Conservation (phyloP, 2,888 invertebrate genomes). For the Leptothorax acervorum region DNA sequence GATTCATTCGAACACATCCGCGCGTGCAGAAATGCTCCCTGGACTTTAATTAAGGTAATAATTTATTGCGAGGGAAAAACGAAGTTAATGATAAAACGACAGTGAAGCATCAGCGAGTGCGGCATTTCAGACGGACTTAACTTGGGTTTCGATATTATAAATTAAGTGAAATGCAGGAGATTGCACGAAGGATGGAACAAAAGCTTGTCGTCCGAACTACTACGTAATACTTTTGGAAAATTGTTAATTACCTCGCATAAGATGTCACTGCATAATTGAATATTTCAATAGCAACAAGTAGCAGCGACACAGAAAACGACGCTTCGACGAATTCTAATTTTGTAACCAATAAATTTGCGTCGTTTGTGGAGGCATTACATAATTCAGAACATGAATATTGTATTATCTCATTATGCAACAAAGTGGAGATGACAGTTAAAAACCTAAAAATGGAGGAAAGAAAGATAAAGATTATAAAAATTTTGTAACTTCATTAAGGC, state of each 20-base stretch:
- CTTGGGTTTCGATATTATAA: constrained; percentile 8
- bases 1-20: constrained; percentile 55
- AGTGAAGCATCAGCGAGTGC: constrained; percentile 10
- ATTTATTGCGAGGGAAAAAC: constrained; percentile 45
- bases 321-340: constrained; percentile 12
- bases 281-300: constrained; percentile 42
- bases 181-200: not conserved
- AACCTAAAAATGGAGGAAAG: not conserved
- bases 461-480: not conserved
- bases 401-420: not conserved
- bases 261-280: not conserved
- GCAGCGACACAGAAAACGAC: not conserved
- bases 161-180: not conserved
- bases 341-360: not conserved
- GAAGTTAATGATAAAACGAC: constrained; percentile 30
- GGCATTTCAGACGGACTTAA: not conserved
- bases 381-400: not conserved
- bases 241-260: constrained; percentile 25
- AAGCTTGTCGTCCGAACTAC: not conserved
- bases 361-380: not conserved
- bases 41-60: constrained; percentile 64
- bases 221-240: not conserved
- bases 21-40: constrained; percentile 47
- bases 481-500: constrained; percentile 25
- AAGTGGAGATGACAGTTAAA: not conserved